Conservation (phyloP, 2,888 invertebrate genomes). For the Eilema caniola region DNA sequence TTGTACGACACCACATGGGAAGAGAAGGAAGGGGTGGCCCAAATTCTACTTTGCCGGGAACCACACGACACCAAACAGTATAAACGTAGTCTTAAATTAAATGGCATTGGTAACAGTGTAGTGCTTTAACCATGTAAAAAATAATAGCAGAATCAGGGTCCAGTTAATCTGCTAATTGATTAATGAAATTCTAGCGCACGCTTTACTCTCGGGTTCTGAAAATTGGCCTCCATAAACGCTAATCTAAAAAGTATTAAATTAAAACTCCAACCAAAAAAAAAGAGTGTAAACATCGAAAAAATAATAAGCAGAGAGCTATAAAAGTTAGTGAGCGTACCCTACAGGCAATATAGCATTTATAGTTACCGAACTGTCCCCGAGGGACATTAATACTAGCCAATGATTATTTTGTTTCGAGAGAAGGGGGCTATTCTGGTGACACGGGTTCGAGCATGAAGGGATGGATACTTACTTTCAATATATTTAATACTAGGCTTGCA, state of each 20-base stretch:
- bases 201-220: too few species aligned
- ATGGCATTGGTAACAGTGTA: too few species aligned
- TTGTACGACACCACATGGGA: too few species aligned
- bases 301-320: constrained; percentile 73
- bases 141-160: too few species aligned
- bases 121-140: too few species aligned
- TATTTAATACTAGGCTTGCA: too few species aligned
- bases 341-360: constrained; percentile 77
- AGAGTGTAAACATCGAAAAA: constrained; percentile 34
- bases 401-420: constrained; percentile 78
- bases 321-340: constrained; percentile 64
- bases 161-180: too few species aligned
- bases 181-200: too few species aligned
- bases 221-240: neutral
- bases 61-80: too few species aligned
- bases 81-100: too few species aligned
- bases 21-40: too few species aligned
- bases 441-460: neutral
- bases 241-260: constrained; percentile 17
- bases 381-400: constrained; percentile 81
- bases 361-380: constrained; percentile 77
- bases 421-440: constrained; percentile 58
- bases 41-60: too few species aligned
- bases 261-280: constrained; percentile 15
- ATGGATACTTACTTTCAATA: neutral